Evolutionary conservation across 2,113 vertebrate species (phyloP), one percentile per base, ranked within the genome.

Genomic region (Pomatostomus ruficeps): DNA sequence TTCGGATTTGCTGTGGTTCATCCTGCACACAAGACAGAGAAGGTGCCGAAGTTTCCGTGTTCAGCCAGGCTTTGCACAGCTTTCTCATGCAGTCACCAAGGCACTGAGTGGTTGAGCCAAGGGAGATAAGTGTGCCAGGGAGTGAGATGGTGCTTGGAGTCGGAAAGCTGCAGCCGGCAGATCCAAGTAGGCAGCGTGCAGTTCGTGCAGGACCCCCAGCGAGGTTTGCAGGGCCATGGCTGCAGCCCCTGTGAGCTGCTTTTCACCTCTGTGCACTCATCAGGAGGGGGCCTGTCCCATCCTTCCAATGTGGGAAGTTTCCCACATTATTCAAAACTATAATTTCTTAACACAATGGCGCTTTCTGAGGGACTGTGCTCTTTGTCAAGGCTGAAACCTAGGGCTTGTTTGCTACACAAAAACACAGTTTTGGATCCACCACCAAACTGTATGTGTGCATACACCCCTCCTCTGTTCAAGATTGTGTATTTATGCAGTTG

Each of bases 21-120:
- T 87, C 91, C 90, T 77, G 81, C 89, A 73, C 66, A 61, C 82
- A 12, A 95, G 88, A 80, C 6, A 3, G 67, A 88, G 59, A 74
- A 66, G 76, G 67, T 87, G 45, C 85, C 83, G 82, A 86, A 89
- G 80, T 54, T 96, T 63, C 68, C 0, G 5, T 92, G 95, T 21
- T 94, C 91, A 96, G 22, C 83, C 78, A 94, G 38, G 79, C 86
- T 95, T 92, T 86, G 78, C 46, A 54, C 43, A 94, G 88, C 82
- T 89, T 87, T 76, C 68, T 48, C 61, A 42, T 9, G 29, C 61
- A 92, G 43, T 40, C 65, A 95, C 78, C 46, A 49, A 80, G 81
- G 76, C 80, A 67, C 73, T 40, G 76, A 71, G 29, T 88, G 74
- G 52, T 40, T 91, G 91, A 81, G 89, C 79, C 79, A 62, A 94